phyloP scores from a whole-genome alignment of 2,797 vertebrate genomes.

The Lates japonicus region DNA sequence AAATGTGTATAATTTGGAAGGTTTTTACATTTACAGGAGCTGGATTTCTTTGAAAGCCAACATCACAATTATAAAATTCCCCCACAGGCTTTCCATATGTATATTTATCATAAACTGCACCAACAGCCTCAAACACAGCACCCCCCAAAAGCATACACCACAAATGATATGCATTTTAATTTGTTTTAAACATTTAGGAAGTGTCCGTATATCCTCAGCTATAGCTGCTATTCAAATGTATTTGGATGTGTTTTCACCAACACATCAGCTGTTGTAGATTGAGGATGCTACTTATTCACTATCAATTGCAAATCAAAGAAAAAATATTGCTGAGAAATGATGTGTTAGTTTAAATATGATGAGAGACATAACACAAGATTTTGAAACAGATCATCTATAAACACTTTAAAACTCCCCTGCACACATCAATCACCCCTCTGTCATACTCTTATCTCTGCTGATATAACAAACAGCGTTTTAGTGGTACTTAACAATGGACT shows the following conservation, averaged over 20 bases:
- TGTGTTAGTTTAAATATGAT: constrained; percentile 13
- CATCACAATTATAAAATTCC: not conserved
- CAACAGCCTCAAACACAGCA: not conserved
- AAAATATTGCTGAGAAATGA: constrained; percentile 27
- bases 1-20: constrained; percentile 1
- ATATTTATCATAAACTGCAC: not conserved
- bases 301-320: not conserved
- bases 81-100: not conserved
- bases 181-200: not conserved
- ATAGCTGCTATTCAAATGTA: not conserved
- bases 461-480: constrained; percentile 67
- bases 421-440: constrained; percentile 39
- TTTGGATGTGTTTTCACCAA: not conserved
- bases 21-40: not conserved
- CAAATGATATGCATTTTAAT: not conserved
- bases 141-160: not conserved
- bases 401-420: constrained; percentile 14
- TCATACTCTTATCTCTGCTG: constrained; percentile 64
- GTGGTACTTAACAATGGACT: constrained; percentile 53
- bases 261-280: not conserved
- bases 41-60: not conserved
- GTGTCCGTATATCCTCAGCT: not conserved
- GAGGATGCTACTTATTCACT: not conserved
- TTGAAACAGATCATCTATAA: constrained; percentile 37
- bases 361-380: constrained; percentile 14